These are phyloP conservation scores for Capitulum mitella DNA, from an alignment of 2,888 invertebrate species.

Conservation along the genomic window DNA sequence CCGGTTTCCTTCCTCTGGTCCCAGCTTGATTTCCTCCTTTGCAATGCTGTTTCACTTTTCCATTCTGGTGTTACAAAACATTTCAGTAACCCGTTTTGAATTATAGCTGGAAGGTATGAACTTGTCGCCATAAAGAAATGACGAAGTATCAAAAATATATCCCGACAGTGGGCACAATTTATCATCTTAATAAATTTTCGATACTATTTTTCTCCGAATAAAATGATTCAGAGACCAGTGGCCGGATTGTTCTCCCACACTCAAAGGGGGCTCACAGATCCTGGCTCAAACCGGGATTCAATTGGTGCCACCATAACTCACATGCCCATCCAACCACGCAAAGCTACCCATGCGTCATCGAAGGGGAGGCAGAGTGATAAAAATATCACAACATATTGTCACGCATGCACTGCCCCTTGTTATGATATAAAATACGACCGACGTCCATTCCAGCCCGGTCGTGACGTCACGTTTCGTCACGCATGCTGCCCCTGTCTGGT, in stretches of 20 bases:
- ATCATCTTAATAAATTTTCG: background rate
- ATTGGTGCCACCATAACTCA: background rate
- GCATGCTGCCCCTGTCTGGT: background rate
- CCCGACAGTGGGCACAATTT: background rate
- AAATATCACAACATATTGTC: conserved; percentile 16
- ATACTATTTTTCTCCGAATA: background rate
- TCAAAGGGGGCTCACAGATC: background rate
- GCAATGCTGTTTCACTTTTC: too few species aligned
- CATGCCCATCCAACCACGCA: background rate
- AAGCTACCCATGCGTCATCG: background rate
- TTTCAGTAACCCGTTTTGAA: too few species aligned
- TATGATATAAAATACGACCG: background rate
- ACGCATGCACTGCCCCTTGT: background rate
- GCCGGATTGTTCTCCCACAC: background rate
- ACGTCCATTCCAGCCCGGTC: background rate
- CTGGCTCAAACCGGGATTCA: background rate
- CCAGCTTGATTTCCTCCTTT: too few species aligned
- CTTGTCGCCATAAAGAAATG: background rate
- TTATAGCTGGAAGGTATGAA: background rate
- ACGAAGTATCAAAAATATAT: too few species aligned
- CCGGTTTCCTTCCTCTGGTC: too few species aligned
- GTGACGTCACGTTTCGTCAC: background rate
- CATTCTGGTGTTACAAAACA: too few species aligned
- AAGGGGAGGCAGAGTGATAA: background rate
- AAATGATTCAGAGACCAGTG: background rate